A percentile compares a stretch with the other conserved stretches of the same genome.
These are phyloP conservation scores for Copidosoma floridanum DNA, from an alignment of 1,140 invertebrate species.

Conservation along the genomic window DNA sequence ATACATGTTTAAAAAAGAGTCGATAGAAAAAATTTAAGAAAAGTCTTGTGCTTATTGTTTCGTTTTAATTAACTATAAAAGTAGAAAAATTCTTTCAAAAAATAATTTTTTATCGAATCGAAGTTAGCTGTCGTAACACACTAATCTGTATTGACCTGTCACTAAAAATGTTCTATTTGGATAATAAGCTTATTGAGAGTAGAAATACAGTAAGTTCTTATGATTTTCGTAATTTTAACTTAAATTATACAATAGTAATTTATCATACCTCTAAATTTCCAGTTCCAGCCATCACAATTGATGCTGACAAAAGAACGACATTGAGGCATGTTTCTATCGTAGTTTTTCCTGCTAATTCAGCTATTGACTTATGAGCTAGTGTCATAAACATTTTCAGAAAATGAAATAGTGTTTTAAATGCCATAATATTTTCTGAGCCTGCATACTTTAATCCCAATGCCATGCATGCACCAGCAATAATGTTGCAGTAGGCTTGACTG, in stretches of 20 bases:
- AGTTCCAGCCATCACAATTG: slow-evolving; percentile 90
- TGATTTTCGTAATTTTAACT: too few relatives aligned
- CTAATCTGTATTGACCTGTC: too few relatives aligned
- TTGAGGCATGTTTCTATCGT: slow-evolving; percentile 89
- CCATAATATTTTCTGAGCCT: slow-evolving; percentile 81
- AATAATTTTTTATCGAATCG: too few relatives aligned
- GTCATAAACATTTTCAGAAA: slow-evolving; percentile 69
- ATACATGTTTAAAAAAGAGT: too few relatives aligned
- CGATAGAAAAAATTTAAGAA: too few relatives aligned
- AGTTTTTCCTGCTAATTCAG: slow-evolving; percentile 84
- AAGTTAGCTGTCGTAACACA: too few relatives aligned
- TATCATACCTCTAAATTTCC: slow-evolving; percentile 78
- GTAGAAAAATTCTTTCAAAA: too few relatives aligned
- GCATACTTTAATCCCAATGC: slow-evolving; percentile 92
- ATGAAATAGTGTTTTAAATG: slow-evolving; percentile 72
- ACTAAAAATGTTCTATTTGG: too few relatives aligned
- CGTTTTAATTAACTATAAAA: too few relatives aligned
- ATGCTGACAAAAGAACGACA: slow-evolving; percentile 76
- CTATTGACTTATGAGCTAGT: slow-evolving; percentile 67
- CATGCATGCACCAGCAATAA: slow-evolving; percentile 91
- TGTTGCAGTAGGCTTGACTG: slow-evolving; percentile 95
- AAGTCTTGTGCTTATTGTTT: too few relatives aligned
- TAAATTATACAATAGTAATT: not conserved
- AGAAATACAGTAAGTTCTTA: too few relatives aligned
- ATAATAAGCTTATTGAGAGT: too few relatives aligned